Base-by-base conservation (phyloP, 2,113 vertebrate genomes). In the Eurypyga helias region DNA sequence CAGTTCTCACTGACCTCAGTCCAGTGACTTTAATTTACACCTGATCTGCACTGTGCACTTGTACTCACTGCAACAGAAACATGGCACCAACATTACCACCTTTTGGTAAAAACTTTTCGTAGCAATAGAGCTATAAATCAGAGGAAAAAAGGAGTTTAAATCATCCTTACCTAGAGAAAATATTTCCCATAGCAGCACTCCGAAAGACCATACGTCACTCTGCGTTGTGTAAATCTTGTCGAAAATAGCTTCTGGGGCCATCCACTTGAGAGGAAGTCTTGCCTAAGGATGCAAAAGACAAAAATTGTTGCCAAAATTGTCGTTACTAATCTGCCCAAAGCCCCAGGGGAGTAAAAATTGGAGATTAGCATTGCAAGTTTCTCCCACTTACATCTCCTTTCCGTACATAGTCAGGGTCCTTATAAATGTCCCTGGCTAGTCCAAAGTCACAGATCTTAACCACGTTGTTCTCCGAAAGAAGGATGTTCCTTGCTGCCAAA, bases 371-470 rank as follows among this genome's bases (percentile, higher is more conserved):
- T 13, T 11, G 31, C 26, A 5, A 14, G 36, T 10, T 66, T 11
- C 49, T 82, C 41, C 31, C 58, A 98, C 99, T 99, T 97, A 99
- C 99, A 90, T 99, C 99, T 98, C 99, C 99, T 98, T 99, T 99
- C 90, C 99, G 98, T 17, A 99, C 99, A 8, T 99, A 99, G 96
- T 99, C 99, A 3, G 99, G 99, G 94, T 99, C 99, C 98, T 99
- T 99, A 75, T 99, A 99, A 81, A 99, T 98, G 41, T 99, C 99
- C 90, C 99, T 98, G 78, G 99, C 99, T 0, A 99, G 98, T 81
- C 99, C 99, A 29, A 99, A 99, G 96, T 99, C 99, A 83, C 99
- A 99, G 96, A 99, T 99, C 98, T 99, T 99, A 48, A 99, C 99
- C 54, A 99, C 99, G 2, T 99, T 99, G 97, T 99, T 99, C 98